Conservation (phyloP, 2,113 vertebrate species). For the Diadophis punctatus region DNA sequence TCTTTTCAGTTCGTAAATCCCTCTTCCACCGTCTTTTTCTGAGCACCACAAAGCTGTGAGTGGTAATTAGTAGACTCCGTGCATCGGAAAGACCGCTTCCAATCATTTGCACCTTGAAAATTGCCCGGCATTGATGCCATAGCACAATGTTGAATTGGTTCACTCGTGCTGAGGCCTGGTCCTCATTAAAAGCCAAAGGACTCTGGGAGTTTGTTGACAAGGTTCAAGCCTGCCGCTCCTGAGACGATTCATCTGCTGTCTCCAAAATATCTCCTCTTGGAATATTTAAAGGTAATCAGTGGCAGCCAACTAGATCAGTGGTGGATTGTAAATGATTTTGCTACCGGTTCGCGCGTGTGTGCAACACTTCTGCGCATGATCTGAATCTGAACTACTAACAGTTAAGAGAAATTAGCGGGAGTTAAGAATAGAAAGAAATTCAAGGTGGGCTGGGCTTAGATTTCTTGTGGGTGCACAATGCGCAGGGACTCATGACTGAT, state of each 20-base stretch:
- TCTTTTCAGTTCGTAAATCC: constrained; percentile 60
- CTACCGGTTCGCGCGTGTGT: too few relatives aligned
- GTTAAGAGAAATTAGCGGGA: too few relatives aligned
- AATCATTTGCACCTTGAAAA: constrained; percentile 74
- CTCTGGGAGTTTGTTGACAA: constrained; percentile 66
- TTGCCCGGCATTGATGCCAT: constrained; percentile 65
- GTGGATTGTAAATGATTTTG: too few relatives aligned
- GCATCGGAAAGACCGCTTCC: constrained; percentile 66
- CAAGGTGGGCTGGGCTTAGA: too few relatives aligned
- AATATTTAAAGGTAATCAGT: constrained; percentile 76
- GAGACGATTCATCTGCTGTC: constrained; percentile 67
- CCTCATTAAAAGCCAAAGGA: constrained; percentile 65
- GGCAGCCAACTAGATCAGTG: too few relatives aligned
- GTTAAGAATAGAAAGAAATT: too few relatives aligned
- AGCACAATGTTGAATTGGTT: constrained; percentile 61
- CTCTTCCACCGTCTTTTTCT: constrained; percentile 56
- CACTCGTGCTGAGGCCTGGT: constrained; percentile 51
- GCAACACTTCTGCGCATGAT: too few relatives aligned
- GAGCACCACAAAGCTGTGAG: constrained; percentile 56
- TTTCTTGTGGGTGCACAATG: too few relatives aligned
- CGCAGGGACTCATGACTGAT: too few relatives aligned
- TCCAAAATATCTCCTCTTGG: constrained; percentile 67
- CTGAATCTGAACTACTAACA: too few relatives aligned
- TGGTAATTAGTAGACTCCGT: constrained; percentile 73
- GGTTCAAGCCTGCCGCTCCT: constrained; percentile 61